A percentile compares a stretch with the other conserved stretches of the same genome.
phyloP scores from a whole-genome alignment of 53 echinoderm and acorn worm species.

The Astropecten irregularis region DNA sequence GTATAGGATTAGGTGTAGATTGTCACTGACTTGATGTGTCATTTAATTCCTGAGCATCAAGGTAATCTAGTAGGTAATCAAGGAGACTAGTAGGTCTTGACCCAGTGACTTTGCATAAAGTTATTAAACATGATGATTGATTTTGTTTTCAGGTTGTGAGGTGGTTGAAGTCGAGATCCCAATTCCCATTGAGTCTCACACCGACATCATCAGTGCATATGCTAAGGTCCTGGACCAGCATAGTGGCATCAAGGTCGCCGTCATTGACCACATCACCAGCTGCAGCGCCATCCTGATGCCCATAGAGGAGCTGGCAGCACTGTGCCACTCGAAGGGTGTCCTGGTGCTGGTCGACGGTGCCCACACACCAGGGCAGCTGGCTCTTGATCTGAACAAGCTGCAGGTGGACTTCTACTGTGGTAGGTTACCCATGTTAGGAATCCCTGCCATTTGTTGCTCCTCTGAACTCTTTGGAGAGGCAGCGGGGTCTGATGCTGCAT shows the following conservation, averaged over 20 bases:
- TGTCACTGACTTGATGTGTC: too few species aligned
- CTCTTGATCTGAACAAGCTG: conserved; percentile 60
- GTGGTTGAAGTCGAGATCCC: conserved; percentile 53
- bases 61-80: too few species aligned
- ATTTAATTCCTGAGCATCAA: too few species aligned
- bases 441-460: not conserved
- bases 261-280: conserved; percentile 85
- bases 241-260: conserved; percentile 65
- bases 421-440: not conserved
- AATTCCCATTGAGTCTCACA: conserved; percentile 45
- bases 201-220: conserved; percentile 55
- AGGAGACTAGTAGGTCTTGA: too few species aligned
- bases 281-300: conserved; percentile 75
- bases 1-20: too few species aligned
- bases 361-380: conserved; percentile 78
- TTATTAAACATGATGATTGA: too few species aligned
- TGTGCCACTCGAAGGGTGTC: conserved; percentile 71
- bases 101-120: too few species aligned
- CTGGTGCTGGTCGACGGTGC: conserved; percentile 77
- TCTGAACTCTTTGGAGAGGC: not conserved
- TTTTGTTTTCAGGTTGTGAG: conserved; percentile 35
- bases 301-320: conserved; percentile 51
- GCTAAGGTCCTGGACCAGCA: conserved; percentile 52
- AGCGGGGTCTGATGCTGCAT: not conserved
- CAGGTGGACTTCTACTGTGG: conserved; percentile 80